Percentiles rank a stretch among this genome's conserved stretches.
Evolutionary conservation across 2,888 invertebrate species (phyloP).

Genomic region (Xanthia icteritia): DNA sequence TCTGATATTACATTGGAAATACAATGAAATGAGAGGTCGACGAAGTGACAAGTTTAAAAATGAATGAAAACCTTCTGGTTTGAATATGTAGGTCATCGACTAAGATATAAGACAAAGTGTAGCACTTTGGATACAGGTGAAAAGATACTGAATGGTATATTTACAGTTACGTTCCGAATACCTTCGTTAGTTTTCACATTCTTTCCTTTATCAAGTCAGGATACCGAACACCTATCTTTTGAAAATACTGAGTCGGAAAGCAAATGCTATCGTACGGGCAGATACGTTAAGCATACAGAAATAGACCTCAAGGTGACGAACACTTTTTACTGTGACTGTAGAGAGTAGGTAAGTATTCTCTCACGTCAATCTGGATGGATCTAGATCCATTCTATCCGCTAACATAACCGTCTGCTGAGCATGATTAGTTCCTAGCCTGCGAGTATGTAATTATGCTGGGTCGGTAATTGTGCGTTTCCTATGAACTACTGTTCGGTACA

Average conservation of each 20-base stretch:
- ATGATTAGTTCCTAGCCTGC: neutral
- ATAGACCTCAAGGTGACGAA: neutral
- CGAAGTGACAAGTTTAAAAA: neutral
- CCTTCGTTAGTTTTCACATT: neutral
- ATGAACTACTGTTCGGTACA: neutral
- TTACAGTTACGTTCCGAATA: neutral
- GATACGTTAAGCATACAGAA: neutral
- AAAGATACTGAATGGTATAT: too few species aligned
- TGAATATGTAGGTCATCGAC: neutral
- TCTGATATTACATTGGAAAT: neutral
- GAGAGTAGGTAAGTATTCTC: neutral
- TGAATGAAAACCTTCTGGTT: too few species aligned
- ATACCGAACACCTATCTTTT: neutral
- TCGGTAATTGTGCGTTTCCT: conserved; percentile 32
- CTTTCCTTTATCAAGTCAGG: neutral
- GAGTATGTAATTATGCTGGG: neutral
- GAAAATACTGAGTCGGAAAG: neutral
- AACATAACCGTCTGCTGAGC: neutral
- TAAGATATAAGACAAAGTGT: too few species aligned
- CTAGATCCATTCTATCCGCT: neutral
- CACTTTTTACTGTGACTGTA: too few species aligned
- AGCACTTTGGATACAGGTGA: neutral
- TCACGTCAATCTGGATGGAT: too few species aligned
- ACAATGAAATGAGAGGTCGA: neutral
- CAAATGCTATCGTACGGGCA: neutral